Evolutionary conservation across 1,140 invertebrate genomes (phyloP).

Genomic region (Bombus balteatus): DNA sequence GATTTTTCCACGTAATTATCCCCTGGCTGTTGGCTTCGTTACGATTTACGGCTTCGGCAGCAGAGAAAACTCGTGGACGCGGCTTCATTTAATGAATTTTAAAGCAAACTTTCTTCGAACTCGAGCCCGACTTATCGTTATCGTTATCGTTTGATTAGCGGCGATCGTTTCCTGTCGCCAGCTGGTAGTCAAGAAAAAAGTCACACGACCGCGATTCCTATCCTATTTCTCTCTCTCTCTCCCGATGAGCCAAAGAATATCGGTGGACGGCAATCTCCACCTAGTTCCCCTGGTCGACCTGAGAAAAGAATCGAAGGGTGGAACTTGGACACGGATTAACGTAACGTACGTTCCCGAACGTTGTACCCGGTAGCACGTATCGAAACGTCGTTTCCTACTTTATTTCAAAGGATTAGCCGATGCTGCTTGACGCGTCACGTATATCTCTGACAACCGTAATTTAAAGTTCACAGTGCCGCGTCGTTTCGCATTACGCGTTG

Average conservation of each 20-base stretch:
- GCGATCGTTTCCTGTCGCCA: not conserved
- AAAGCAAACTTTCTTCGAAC: not conserved
- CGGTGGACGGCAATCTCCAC: too few species aligned
- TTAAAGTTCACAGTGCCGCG: slow-evolving; percentile 50
- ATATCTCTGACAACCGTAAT: slow-evolving; percentile 48
- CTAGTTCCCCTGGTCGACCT: too few species aligned
- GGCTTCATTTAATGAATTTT: slow-evolving; percentile 15
- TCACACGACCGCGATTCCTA: not conserved
- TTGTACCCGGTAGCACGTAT: not conserved
- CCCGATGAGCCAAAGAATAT: too few species aligned
- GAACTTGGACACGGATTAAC: too few species aligned
- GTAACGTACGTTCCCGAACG: not conserved
- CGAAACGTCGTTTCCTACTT: slow-evolving; percentile 25
- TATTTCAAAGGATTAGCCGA: slow-evolving; percentile 48
- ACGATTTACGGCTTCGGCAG: slow-evolving; percentile 20
- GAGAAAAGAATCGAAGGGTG: too few species aligned
- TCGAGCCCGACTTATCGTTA: not conserved
- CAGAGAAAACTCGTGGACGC: too few species aligned
- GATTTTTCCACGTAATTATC: slow-evolving; percentile 49
- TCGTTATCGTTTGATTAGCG: slow-evolving; percentile 11
- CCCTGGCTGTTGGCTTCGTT: not conserved
- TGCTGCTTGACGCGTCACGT: not conserved
- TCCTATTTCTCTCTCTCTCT: too few species aligned
- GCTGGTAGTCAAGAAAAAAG: not conserved
- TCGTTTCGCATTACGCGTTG: slow-evolving; percentile 23